phyloP scores from a whole-genome alignment of 2,797 vertebrate genomes.

The Pangasius krempfi region DNA sequence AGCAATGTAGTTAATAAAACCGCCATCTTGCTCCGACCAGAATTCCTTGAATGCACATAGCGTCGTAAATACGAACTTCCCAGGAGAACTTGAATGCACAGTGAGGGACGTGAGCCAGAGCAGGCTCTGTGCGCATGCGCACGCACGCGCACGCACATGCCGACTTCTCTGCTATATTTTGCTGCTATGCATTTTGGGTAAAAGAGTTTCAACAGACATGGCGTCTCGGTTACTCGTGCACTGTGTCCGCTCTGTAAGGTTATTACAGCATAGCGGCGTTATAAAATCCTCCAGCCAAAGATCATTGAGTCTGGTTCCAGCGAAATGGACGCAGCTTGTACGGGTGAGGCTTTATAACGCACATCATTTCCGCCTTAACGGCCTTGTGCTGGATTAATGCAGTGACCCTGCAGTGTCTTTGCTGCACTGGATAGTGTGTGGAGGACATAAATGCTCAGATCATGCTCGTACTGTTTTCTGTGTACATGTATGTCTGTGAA shows the following conservation, averaged over 20 bases:
- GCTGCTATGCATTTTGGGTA: constrained; percentile 16
- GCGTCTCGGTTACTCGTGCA: neutral
- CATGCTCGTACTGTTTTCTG: neutral
- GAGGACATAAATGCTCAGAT: neutral
- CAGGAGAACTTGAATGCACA: too few species aligned
- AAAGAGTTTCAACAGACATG: neutral
- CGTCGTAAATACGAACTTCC: too few species aligned
- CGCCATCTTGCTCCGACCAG: too few species aligned
- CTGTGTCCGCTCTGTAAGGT: constrained; percentile 4
- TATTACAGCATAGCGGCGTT: constrained; percentile 13
- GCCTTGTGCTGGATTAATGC: neutral
- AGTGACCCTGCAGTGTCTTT: constrained; percentile 28
- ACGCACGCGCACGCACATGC: neutral
- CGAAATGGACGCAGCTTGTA: neutral
- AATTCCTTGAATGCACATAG: too few species aligned
- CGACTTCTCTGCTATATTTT: neutral
- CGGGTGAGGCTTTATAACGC: neutral
- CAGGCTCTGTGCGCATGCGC: neutral
- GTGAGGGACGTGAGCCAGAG: too few species aligned
- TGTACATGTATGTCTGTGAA: neutral
- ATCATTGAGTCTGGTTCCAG: neutral
- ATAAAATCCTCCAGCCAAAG: neutral
- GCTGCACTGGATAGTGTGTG: neutral
- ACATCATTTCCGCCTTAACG: neutral
- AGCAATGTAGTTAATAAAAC: too few species aligned